These are phyloP conservation scores for Sabatieria punctata DNA, from an alignment of 2,888 invertebrate species.

Conservation along the genomic window DNA sequence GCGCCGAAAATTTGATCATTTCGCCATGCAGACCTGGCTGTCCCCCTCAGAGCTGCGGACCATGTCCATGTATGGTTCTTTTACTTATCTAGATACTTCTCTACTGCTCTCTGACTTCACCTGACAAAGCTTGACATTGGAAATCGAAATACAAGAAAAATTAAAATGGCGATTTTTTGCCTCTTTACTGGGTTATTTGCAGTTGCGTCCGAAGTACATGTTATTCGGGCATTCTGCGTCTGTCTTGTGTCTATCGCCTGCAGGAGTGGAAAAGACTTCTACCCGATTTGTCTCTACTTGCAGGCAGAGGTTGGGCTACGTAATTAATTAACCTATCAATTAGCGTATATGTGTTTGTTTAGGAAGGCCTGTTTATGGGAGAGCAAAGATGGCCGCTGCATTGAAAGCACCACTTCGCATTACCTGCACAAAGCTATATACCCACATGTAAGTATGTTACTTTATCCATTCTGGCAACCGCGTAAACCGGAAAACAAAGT, in stretches of 20 bases:
- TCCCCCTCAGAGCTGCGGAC: too few species aligned
- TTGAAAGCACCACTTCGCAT: conserved; percentile 69
- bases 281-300: conserved; percentile 42
- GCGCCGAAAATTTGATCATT: too few species aligned
- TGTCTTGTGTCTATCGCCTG: conserved; percentile 58
- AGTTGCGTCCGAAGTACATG: conserved; percentile 77
- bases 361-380: conserved; percentile 97
- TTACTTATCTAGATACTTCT: too few species aligned
- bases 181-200: too few species aligned
- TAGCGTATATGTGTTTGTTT: conserved; percentile 12
- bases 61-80: too few species aligned
- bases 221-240: conserved; percentile 89
- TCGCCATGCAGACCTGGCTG: too few species aligned
- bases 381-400: conserved; percentile 81
- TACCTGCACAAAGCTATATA: conserved; percentile 77
- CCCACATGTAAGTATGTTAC: conserved; percentile 18
- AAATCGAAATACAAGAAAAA: too few species aligned
- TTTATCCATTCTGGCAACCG: too few species aligned
- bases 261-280: conserved; percentile 53
- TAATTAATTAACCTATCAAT: background rate
- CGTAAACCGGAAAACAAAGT: too few species aligned
- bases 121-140: too few species aligned
- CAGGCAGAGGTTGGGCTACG: background rate
- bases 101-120: too few species aligned
- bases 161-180: background rate